Base-by-base conservation (phyloP, 1,140 invertebrate species). In the Pseudomyrmex sp. region DNA sequence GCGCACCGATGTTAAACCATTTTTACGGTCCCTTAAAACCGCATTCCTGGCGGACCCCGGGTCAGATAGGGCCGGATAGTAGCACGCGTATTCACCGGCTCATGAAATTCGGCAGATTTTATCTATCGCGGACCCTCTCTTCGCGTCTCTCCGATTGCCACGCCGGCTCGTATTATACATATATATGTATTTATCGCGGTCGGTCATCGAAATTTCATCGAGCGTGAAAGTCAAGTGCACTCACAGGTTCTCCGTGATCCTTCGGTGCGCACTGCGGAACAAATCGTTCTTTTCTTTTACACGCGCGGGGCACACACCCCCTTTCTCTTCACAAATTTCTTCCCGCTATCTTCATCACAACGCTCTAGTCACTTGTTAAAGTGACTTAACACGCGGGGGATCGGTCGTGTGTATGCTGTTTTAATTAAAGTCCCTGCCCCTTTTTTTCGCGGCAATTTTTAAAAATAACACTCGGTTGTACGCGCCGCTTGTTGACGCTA, bases 41-140 rank as follows among this genome's bases (percentile, higher is more conserved):
- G 82, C 63, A 44, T 85, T 74, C 52, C 66, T 63, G 54, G 44
- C 44, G 75, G 75, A 59, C 79, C 63, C 35, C 35, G 35, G 35
- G 35, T 35, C 35, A 35, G 35, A 35, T 35, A 35, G 75, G 23
- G 66, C 50, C 68, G 44, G 70, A 74, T 82, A 65, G 59, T 72
- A 69, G 83, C 88, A 89, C 88, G 88, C 85, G 85, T 83, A 83
- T 83, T 54, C 85, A 82, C 46, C 80, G 75, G 88, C 48, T 80
- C 88, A 68, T 89, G 88, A 89, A 89, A 89, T 89, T 89, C 68
- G 88, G 77, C 74, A 75, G 88, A 89, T 89, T 61, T 87, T 89
- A 89, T 89, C 88, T 86, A 26, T 35, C 56, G 62, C 18, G 74
- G 46, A 20, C 46, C 75, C 74, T 85, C 52, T 26, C 35, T 52